Conservation (phyloP, 1,140 invertebrate genomes). For the Halotydeus destructor region DNA sequence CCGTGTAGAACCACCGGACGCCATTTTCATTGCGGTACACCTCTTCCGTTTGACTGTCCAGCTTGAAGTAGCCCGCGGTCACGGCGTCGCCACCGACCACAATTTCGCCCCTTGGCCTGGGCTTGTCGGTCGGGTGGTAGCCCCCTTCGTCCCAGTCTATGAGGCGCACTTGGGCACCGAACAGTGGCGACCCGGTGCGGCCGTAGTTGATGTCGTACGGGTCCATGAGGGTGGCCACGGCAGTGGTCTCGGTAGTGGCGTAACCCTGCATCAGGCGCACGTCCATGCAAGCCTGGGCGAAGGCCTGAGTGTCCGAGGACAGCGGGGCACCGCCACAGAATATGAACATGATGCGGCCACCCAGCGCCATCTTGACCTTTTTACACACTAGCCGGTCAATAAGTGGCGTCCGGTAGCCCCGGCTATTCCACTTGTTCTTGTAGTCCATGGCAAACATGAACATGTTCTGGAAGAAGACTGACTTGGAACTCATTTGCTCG, state of each 20-base stretch:
- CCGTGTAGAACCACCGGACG: conserved; percentile 28
- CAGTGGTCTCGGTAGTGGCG: conserved; percentile 86
- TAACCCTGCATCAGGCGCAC: conserved; percentile 80
- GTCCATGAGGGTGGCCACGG: conserved; percentile 74
- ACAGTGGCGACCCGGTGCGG: conserved; percentile 66
- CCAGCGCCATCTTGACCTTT: conserved; percentile 50
- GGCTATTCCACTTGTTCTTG: conserved; percentile 13
- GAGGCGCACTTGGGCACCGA: conserved; percentile 61
- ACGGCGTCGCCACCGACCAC: conserved; percentile 30
- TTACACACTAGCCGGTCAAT: conserved; percentile 35
- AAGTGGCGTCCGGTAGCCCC: conserved; percentile 12
- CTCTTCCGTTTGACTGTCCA: conserved; percentile 40
- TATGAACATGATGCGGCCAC: conserved; percentile 63
- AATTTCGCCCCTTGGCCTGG: conserved; percentile 30
- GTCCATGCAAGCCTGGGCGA: conserved; percentile 80
- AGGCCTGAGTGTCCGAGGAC: conserved; percentile 81
- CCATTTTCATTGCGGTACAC: conserved; percentile 29
- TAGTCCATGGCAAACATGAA: conserved; percentile 11
- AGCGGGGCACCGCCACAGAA: conserved; percentile 82
- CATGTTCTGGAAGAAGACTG: conserved; percentile 8
- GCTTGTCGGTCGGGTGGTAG: conserved; percentile 13
- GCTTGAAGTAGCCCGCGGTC: conserved; percentile 31
- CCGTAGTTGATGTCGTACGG: conserved; percentile 24
- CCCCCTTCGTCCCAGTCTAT: conserved; percentile 85
- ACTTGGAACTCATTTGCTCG: neutral